A percentile compares a stretch with the other conserved stretches of the same genome.
Conservation (phyloP, 2,797 vertebrate species). For the Gambusia yucatana region DNA sequence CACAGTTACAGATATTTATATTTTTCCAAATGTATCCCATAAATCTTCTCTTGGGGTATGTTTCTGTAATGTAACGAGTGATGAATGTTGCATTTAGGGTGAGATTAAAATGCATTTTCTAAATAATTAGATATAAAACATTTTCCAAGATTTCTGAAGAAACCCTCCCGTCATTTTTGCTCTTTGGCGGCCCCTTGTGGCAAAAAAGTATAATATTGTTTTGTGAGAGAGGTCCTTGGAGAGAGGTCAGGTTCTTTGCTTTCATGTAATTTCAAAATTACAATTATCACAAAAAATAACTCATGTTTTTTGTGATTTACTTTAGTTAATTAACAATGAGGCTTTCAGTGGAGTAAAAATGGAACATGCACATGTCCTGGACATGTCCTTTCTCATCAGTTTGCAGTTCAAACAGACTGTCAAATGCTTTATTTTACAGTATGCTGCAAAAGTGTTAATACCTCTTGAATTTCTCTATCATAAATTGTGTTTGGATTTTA, state of each 20-base stretch:
- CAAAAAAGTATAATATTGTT: background rate
- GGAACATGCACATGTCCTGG: constrained; percentile 7
- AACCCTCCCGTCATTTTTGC: constrained; percentile 14
- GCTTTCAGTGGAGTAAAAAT: background rate
- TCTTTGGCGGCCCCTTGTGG: constrained; percentile 62
- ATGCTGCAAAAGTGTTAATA: background rate
- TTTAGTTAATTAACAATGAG: background rate
- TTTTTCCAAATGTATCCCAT: constrained; percentile 12
- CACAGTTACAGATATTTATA: constrained; percentile 45
- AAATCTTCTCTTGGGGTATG: constrained; percentile 23
- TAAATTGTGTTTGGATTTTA: background rate
- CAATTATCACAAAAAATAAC: too few species aligned
- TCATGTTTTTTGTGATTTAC: background rate
- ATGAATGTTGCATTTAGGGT: constrained; percentile 26
- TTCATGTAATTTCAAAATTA: background rate
- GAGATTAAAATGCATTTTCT: constrained; percentile 18
- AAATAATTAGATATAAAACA: constrained; percentile 2
- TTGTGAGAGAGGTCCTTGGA: too few species aligned
- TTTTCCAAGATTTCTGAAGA: background rate
- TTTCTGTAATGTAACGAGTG: constrained; percentile 25
- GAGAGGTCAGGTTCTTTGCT: background rate
- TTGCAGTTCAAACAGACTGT: constrained; percentile 39
- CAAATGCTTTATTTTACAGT: background rate
- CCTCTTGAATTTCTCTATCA: background rate
- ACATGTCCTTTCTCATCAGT: constrained; percentile 36